Base-by-base conservation (phyloP, 2,113 vertebrate genomes). In the Etheostoma spectabile region DNA sequence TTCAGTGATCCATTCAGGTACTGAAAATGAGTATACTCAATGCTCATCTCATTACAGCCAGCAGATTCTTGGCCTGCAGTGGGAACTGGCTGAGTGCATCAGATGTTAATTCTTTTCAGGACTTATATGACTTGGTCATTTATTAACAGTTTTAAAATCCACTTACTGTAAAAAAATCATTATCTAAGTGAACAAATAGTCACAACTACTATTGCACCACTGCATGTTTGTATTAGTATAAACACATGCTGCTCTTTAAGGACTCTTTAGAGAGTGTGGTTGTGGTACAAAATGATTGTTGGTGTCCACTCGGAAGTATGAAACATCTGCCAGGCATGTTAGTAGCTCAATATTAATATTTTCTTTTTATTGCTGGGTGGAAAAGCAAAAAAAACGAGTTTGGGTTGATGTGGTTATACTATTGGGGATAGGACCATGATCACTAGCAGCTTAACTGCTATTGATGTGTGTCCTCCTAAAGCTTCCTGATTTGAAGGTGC, bases 1-100 rank as follows among this genome's bases (percentile, higher is more conserved):
- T 35, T 60, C 64, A 74, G 16, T 79, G 57, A 78, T 78, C 57
- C 63, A 35, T 65, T 79, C 74, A 79, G 74, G 46, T 70, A 21
- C 64, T 75, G 16, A 51, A 52, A 67, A 69, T 18, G n/a, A 66
- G 42, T 6, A 57, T 10, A 33, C 35, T 51, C 1, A 0, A 64
- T 64, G 53, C 42, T 70, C 59, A 52, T 52, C 51, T 77, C 56
- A 81, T 77, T 51, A 63, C 15, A n/a, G 61, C 19, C 27, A 45
- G 33, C 13, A 21, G 60, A 73, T 55, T 16, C 4, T 61, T 78
- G 24, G 80, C 21, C 38, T 42, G 49, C 11, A 46, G 35, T 70
- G 51, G 15, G 18, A 35, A 60, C n/a, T 27, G 51, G 33, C 38
- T 51, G 33, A 55, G 10, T 75, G 24, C 16, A 70, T 57, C 12